Evolutionary conservation across 1,140 invertebrate genomes (phyloP).

Genomic region (Gonioctena quinquepunctata): DNA sequence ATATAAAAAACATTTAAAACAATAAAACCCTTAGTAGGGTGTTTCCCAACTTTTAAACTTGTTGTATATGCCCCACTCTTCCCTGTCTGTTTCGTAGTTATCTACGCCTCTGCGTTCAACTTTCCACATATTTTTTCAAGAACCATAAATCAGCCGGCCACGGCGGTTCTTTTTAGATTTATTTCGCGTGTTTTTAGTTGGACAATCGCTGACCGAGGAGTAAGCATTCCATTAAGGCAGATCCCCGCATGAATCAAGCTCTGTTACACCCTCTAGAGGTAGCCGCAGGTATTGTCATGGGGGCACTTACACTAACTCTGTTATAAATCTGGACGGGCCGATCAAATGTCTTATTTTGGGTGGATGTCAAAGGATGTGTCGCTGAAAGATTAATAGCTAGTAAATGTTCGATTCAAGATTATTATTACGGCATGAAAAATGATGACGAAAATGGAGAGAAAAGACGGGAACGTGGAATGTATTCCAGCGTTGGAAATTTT

Average conservation of each 20-base stretch:
- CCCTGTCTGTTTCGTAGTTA: too few relatives aligned
- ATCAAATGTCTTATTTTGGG: slow-evolving; percentile 35
- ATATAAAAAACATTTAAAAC: too few relatives aligned
- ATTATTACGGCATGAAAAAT: too few relatives aligned
- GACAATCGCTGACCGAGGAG: slow-evolving; percentile 48
- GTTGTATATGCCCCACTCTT: too few relatives aligned
- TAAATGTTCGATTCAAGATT: too few relatives aligned
- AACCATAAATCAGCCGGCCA: slow-evolving; percentile 33
- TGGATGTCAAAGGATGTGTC: slow-evolving; percentile 8
- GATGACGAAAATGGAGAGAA: too few relatives aligned
- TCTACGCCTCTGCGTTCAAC: too few relatives aligned
- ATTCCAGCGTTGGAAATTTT: too few relatives aligned
- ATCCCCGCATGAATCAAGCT: slow-evolving; percentile 51
- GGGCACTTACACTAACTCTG: slow-evolving; percentile 46
- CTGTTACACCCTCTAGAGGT: slow-evolving; percentile 37
- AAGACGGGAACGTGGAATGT: too few relatives aligned
- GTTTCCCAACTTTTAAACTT: too few relatives aligned
- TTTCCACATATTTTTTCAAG: slow-evolving; percentile 28
- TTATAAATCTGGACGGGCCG: slow-evolving; percentile 42
- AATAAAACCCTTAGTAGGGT: too few relatives aligned
- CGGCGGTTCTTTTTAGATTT: slow-evolving; percentile 37
- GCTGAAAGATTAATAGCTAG: not conserved
- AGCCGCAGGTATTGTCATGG: slow-evolving; percentile 47
- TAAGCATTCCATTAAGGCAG: slow-evolving; percentile 51
- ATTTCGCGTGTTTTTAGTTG: slow-evolving; percentile 40